A percentile compares a stretch with the other conserved stretches of the same genome.
phyloP scores from a whole-genome alignment of 2,888 invertebrate genomes.

The Bimastos eiseni region DNA sequence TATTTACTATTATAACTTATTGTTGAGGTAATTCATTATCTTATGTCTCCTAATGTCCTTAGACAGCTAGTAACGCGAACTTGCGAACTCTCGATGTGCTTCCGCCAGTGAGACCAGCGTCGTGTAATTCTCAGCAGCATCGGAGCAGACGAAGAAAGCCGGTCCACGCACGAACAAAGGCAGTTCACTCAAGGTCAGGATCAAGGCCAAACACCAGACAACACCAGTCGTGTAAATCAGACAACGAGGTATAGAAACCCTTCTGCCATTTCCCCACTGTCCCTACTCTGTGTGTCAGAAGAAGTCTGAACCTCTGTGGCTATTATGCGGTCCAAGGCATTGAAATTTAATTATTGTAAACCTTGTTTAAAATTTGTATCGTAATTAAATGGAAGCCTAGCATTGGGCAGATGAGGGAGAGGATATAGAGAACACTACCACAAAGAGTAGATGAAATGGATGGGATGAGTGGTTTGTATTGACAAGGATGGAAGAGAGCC shows the following conservation, averaged over 20 bases:
- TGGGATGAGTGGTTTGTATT: too few species aligned
- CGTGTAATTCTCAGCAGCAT: conserved; percentile 13
- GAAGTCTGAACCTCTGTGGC: not conserved
- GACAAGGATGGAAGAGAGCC: too few species aligned
- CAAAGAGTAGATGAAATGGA: too few species aligned
- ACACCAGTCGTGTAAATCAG: conserved; percentile 13
- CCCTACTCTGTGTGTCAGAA: not conserved
- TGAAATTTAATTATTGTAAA: not conserved
- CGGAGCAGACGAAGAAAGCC: conserved; percentile 5
- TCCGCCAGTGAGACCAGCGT: not conserved
- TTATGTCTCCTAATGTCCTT: not conserved
- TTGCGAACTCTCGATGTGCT: conserved; percentile 4
- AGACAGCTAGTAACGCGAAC: not conserved
- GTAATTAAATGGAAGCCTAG: not conserved
- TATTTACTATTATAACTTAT: not conserved
- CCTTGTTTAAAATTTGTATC: not conserved
- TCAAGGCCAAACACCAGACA: conserved; percentile 7
- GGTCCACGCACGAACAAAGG: not conserved
- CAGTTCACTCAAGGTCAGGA: conserved; percentile 1
- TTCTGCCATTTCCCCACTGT: not conserved
- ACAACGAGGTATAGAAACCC: conserved; percentile 6
- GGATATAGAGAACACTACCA: too few species aligned
- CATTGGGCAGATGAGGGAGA: too few species aligned
- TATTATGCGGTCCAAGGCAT: not conserved
- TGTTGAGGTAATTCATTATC: not conserved